phyloP scores from a whole-genome alignment of 2,797 vertebrate genomes.

The Oryzias dopingdopingensis region DNA sequence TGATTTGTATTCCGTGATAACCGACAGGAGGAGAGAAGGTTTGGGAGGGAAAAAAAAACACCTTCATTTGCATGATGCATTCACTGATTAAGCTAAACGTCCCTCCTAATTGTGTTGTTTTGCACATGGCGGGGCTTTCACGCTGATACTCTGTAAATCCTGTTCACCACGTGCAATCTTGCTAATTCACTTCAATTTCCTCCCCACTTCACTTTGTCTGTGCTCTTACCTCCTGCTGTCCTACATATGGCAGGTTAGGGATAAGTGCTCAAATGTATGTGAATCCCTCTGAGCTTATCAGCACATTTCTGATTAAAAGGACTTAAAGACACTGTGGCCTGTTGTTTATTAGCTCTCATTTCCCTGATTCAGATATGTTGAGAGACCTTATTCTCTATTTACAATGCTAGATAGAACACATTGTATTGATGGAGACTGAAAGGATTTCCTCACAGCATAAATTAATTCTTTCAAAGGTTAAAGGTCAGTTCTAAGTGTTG shows the following conservation, averaged over 20 bases:
- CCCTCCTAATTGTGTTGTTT: constrained; percentile 78
- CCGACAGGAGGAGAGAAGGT: constrained; percentile 54
- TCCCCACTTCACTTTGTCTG: constrained; percentile 25
- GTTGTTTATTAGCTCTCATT: constrained; percentile 13
- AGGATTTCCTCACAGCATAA: not conserved
- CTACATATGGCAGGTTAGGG: constrained; percentile 22
- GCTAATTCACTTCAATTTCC: constrained; percentile 69
- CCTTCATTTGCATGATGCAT: constrained; percentile 77
- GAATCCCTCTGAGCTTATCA: constrained; percentile 25
- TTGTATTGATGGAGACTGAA: not conserved
- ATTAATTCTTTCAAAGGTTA: not conserved
- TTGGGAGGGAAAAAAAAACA: constrained; percentile 38
- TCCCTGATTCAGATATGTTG: not conserved
- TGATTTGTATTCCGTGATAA: constrained; percentile 75
- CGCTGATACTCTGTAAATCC: constrained; percentile 62
- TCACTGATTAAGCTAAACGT: constrained; percentile 65
- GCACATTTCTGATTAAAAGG: constrained; percentile 11
- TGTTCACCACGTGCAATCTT: constrained; percentile 56
- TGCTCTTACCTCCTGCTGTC: constrained; percentile 41
- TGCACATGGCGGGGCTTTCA: constrained; percentile 70
- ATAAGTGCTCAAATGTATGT: constrained; percentile 33
- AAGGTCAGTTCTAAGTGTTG: constrained; percentile 8
- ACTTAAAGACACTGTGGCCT: constrained; percentile 20
- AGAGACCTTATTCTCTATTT: not conserved
- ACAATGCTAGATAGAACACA: not conserved